phyloP scores from a whole-genome alignment of 2,888 invertebrate species.

The Catocala fraxini region DNA sequence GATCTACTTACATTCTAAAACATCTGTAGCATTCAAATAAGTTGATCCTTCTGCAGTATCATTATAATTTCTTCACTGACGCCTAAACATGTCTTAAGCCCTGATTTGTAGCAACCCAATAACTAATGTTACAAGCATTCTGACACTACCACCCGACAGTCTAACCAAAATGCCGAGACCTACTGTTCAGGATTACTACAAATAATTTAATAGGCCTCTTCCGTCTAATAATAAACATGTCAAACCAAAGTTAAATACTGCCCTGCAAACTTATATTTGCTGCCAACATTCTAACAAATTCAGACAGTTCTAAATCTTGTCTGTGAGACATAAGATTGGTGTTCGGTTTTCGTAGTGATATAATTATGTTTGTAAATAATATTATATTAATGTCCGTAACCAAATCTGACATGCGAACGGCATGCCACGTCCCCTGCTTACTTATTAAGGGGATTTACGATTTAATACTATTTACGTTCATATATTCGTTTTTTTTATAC shows the following conservation, averaged over 20 bases:
- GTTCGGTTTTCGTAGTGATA: conserved; percentile 18
- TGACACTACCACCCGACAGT: conserved; percentile 68
- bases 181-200: conserved; percentile 78
- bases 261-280: conserved; percentile 60
- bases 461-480: conserved; percentile 78
- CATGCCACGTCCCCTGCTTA: conserved; percentile 72
- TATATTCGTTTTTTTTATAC: conserved; percentile 72
- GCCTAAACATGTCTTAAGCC: conserved; percentile 70
- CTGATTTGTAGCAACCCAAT: conserved; percentile 72
- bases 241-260: conserved; percentile 79
- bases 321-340: conserved; percentile 31
- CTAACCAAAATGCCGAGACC: conserved; percentile 78
- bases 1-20: conserved; percentile 1
- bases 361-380: conserved; percentile 58
- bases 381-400: conserved; percentile 78
- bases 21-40: conserved; percentile 25
- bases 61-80: conserved; percentile 61
- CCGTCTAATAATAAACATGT: conserved; percentile 85
- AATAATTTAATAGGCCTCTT: conserved; percentile 85
- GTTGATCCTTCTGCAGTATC: conserved; percentile 37
- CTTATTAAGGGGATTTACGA: conserved; percentile 82
- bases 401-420: conserved; percentile 81
- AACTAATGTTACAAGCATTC: conserved; percentile 58
- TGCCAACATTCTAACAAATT: conserved; percentile 14
- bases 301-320: conserved; percentile 51